Evolutionary conservation across 2,888 invertebrate species (phyloP).

Genomic region (Dusona sp.): DNA sequence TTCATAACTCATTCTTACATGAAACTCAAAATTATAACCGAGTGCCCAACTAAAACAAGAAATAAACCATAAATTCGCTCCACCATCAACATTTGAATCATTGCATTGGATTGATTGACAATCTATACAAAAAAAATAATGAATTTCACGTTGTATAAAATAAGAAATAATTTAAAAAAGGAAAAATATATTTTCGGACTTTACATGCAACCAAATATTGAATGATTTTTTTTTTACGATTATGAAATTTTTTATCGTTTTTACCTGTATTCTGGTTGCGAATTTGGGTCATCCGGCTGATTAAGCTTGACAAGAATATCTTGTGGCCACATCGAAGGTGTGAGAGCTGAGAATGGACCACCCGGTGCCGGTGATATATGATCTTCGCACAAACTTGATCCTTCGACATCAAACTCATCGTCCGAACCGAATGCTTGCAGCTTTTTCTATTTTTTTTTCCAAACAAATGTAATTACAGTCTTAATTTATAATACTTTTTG

Average conservation of each 20-base stretch:
- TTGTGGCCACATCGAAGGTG: constrained; percentile 98
- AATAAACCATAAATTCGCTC: too few species aligned
- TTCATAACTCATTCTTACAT: too few species aligned
- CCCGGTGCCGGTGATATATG: constrained; percentile 92
- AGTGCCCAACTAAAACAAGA: too few species aligned
- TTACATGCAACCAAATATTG: neutral
- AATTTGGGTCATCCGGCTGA: constrained; percentile 91
- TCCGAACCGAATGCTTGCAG: constrained; percentile 92
- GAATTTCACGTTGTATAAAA: too few species aligned
- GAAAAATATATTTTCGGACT: neutral
- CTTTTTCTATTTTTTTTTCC: constrained; percentile 88
- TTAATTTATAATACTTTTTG: too few species aligned
- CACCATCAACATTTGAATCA: too few species aligned
- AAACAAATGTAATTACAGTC: too few species aligned
- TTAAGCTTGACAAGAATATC: constrained; percentile 94
- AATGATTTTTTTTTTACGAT: constrained; percentile 37
- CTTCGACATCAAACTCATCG: constrained; percentile 89
- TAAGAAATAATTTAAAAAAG: neutral
- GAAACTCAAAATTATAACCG: too few species aligned
- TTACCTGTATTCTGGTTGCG: constrained; percentile 89
- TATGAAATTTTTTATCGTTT: neutral
- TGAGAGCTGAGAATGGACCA: constrained; percentile 97
- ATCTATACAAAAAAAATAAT: too few species aligned
- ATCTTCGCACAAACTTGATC: constrained; percentile 90
- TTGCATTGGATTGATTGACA: too few species aligned